Base-by-base conservation (phyloP, 2,797 vertebrate genomes). In the Diplodus sargus region DNA sequence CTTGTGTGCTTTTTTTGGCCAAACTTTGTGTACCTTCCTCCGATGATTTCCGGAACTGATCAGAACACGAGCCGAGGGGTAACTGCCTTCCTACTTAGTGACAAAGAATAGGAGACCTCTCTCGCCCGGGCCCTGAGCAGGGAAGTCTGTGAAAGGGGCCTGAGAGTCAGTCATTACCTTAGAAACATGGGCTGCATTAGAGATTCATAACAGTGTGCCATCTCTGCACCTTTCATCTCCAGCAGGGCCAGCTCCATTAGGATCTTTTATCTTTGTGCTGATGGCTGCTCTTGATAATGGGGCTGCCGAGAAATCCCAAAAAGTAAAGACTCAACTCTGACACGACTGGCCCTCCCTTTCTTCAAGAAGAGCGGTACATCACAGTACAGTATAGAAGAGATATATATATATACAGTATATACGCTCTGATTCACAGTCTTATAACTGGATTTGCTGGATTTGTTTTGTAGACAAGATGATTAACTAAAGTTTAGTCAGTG, bases 191-290 rank as follows among this genome's bases (percentile, higher is more conserved):
- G 85, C 86, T 90, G 88, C 92, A 92, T 95, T 94, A 93, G 89
- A 91, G 90, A 91, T 93, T 92, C 93, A 91, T 92, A 93, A 91
- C 88, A 90, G 91, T 90, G 90, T 90, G 91, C 92, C 94, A 90
- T 92, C 90, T 90, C 88, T 90, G 89, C 92, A 93, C 91, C 93
- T 93, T 94, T 94, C 92, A 94, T 95, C 93, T 95, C 91, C 89
- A 93, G 85, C 86, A 92, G 91, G 91, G 92, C 91, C 91, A 89
- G 91, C 92, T 94, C 94, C 92, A 94, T 93, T 94, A 94, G 91
- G 92, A 93, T 92, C 91, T 94, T 94, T 94, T 95, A 93, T 94
- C 93, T 94, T 93, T 92, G 92, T 93, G 93, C 93, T 94, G 92
- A 94, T 94, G 93, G 93, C 93, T 93, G 93, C 90, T 90, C 84